These are phyloP conservation scores for Dendrolimus pini DNA, from an alignment of 2,888 invertebrate species.

Conservation along the genomic window DNA sequence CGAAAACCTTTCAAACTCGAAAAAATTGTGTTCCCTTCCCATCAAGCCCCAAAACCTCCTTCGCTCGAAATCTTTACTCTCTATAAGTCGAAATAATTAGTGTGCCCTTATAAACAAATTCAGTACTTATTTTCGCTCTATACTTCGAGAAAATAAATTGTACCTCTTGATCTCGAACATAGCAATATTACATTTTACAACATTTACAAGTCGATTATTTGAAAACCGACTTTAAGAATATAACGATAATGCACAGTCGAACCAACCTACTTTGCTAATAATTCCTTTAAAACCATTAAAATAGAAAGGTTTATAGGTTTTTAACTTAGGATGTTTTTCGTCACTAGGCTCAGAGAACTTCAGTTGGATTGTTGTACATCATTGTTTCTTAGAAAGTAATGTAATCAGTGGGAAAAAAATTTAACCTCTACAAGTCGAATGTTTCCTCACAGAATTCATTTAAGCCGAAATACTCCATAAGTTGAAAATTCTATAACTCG, in stretches of 20 bases:
- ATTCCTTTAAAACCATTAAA: too few species aligned
- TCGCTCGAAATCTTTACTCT: background rate
- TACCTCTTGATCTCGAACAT: background rate
- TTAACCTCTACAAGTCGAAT: background rate
- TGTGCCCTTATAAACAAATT: background rate
- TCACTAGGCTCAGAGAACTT: too few species aligned
- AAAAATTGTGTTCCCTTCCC: background rate
- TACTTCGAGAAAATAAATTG: background rate
- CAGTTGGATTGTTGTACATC: too few species aligned
- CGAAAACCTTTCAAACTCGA: background rate
- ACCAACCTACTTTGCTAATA: too few species aligned
- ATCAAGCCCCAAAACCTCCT: background rate
- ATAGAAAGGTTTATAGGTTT: too few species aligned
- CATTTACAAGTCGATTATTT: background rate
- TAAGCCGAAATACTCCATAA: background rate
- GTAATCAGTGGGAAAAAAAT: background rate
- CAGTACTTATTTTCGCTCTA: background rate
- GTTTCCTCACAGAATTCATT: background rate
- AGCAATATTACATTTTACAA: background rate
- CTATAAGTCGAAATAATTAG: background rate
- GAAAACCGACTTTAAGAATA: background rate
- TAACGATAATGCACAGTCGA: background rate
- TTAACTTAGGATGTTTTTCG: too few species aligned
- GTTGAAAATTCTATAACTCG: background rate
- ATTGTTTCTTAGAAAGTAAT: background rate